Percentiles rank a stretch among this genome's conserved stretches.
Evolutionary conservation across 2,113 vertebrate species (phyloP).

Genomic region (Symphodus melops): DNA sequence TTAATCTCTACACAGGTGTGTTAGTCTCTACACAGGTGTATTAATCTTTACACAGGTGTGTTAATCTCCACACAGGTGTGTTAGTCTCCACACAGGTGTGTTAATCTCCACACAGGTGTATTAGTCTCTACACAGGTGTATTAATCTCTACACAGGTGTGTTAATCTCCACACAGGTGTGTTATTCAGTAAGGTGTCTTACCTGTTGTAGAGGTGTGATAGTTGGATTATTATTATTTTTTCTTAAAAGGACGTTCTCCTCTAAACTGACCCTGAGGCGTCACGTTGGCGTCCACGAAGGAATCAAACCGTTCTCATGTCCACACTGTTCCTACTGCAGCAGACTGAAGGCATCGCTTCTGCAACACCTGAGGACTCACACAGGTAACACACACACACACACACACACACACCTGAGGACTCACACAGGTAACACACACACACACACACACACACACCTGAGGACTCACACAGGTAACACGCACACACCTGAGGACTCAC

Average conservation of each 20-base stretch:
- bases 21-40: no score
- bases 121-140: no score
- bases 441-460: neutral
- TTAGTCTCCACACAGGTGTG: no score
- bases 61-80: no score
- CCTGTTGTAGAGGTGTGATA: neutral
- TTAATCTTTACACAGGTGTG: no score
- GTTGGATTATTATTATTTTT: neutral
- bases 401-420: neutral
- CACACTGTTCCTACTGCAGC: constrained; percentile 70
- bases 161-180: neutral
- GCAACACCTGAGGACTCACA: constrained; percentile 75
- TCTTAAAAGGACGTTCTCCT: constrained; percentile 81
- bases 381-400: constrained; percentile 50
- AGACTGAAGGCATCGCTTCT: constrained; percentile 79
- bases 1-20: no score
- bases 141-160: no score
- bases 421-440: constrained; percentile 7
- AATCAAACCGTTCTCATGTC: constrained; percentile 77
- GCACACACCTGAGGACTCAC: neutral
- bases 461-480: neutral
- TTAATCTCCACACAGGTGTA: no score
- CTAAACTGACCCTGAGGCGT: constrained; percentile 76
- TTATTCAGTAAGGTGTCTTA: neutral
- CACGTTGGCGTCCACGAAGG: constrained; percentile 75